Evolutionary conservation across 2,797 vertebrate genomes (phyloP), one percentile per base, ranked within the genome.

Genomic region (Falco cherrug): DNA sequence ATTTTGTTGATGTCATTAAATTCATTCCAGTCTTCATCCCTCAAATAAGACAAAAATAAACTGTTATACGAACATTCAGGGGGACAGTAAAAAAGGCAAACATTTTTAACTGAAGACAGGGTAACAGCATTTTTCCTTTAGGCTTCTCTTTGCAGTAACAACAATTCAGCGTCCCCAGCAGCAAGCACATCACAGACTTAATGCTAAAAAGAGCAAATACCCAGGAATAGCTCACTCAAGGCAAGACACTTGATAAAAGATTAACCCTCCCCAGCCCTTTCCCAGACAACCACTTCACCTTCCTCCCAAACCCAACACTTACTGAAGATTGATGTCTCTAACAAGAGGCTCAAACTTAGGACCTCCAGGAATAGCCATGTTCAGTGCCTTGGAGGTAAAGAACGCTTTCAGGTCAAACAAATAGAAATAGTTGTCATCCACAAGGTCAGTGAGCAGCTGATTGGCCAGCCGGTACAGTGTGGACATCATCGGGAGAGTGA

Each of bases 1-100:
- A 99, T 99, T 96, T 99, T 99, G 97, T 99, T 99, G 98, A 99
- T 99, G 97, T 99, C 99, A 16, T 99, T 99, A 96, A 99, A 99
- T 93, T 99, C 99, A 69, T 99, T 99, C 99, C 99, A 99, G 97
- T 99, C 99, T 98, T 99, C 99, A 97, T 99, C 99, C 98, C 99
- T 99, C 87, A 43, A 79, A 74, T 2, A 5, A 94, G 41, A 87
- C 28, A 89, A 87, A 17, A 79, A 89, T 3, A 73, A 59, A 8
- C 3, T 16, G 4, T 64, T 61, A 59, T 3, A 31, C 0, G 9
- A 69, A 48, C 21, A 67, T 67, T 75, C 24, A 48, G 3, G 3
- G 4, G 8, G 6, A 85, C 16, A 61, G 53, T 45, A 45, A 45
- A 45, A 57, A 47, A 78, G 2, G 3, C 13, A 53, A 82, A 35